These are phyloP conservation scores for Zosterops lateralis DNA, from an alignment of 2,113 vertebrate species.

Conservation along the genomic window DNA sequence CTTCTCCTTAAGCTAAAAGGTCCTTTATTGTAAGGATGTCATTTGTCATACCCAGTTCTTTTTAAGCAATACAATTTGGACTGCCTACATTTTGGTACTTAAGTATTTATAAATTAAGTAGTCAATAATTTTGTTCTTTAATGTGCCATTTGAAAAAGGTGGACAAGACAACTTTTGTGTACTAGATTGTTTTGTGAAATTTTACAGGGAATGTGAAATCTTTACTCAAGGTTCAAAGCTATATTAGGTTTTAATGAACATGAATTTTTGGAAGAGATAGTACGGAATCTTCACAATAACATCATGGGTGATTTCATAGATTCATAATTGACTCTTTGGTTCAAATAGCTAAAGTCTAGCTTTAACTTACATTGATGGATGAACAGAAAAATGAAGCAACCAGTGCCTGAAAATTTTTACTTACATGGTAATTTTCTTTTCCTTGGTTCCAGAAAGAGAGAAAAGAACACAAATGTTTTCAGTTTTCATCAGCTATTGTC, in stretches of 20 bases:
- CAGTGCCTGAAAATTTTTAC: background rate
- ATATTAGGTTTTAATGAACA: background rate
- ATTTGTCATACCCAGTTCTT: background rate
- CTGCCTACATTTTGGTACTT: background rate
- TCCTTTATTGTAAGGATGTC: background rate
- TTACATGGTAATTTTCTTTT: background rate
- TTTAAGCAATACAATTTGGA: background rate
- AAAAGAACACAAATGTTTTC: background rate
- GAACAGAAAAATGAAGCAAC: background rate
- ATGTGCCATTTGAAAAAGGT: background rate
- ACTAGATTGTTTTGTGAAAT: background rate
- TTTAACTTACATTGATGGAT: background rate
- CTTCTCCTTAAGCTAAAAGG: background rate
- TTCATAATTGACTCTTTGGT: background rate
- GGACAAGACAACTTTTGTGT: background rate
- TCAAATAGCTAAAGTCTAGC: background rate
- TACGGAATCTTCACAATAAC: background rate
- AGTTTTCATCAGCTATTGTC: background rate
- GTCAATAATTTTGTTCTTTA: background rate
- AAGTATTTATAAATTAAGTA: background rate
- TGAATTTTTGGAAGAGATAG: background rate
- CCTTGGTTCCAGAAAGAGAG: background rate
- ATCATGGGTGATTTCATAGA: background rate
- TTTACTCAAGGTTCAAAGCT: background rate
- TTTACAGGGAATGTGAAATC: background rate